Percentiles rank a stretch among this genome's conserved stretches.
Conservation (phyloP, 2,888 invertebrate species). For the Leptogaster cylindrica region DNA sequence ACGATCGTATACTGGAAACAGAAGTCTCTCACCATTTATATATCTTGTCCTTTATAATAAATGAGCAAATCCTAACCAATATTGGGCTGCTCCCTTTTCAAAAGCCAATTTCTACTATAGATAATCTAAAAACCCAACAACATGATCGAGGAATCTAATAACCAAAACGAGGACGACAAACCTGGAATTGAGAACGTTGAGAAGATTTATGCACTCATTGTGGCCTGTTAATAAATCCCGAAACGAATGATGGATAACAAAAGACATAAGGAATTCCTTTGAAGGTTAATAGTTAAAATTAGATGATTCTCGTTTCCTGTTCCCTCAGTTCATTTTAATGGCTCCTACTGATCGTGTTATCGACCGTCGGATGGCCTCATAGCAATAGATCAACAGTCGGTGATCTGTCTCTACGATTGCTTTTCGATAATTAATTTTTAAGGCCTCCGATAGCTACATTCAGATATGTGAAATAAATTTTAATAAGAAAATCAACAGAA, state of each 20-base stretch:
- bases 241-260: slow-evolving; percentile 30
- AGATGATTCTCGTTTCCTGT: no score
- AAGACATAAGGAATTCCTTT: background rate
- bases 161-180: no score
- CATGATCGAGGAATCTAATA: background rate
- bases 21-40: no score
- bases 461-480: slow-evolving; percentile 14
- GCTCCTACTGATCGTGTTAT: slow-evolving; percentile 11
- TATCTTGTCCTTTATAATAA: no score
- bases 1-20: no score
- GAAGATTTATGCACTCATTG: slow-evolving; percentile 36
- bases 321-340: slow-evolving; percentile 15
- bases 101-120: no score
- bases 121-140: slow-evolving; percentile 17
- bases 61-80: no score
- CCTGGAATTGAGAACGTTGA: no score
- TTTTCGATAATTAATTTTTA: slow-evolving; percentile 20
- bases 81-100: no score
- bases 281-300: background rate
- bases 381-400: slow-evolving; percentile 20
- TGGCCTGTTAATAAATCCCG: slow-evolving; percentile 34
- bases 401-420: slow-evolving; percentile 28
- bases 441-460: background rate
- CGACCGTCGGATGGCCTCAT: background rate
- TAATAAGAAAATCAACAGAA: slow-evolving; percentile 4